Conservation (phyloP, 2,113 vertebrate species). For the Copsychus sechellarum region DNA sequence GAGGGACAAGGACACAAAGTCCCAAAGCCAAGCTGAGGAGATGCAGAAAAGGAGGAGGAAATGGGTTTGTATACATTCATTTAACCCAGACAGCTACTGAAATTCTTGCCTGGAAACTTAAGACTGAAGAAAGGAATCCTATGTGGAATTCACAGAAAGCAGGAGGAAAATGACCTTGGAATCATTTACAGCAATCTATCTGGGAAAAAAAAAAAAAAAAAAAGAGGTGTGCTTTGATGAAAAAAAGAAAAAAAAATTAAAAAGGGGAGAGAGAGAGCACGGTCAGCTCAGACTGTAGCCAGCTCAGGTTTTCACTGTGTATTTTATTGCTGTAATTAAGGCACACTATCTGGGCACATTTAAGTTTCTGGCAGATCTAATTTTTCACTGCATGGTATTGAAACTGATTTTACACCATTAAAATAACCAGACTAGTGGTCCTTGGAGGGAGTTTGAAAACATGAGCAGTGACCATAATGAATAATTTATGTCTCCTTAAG, state of each 20-base stretch:
- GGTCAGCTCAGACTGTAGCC: neutral
- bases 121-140: neutral
- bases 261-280: neutral
- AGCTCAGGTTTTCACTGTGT: neutral
- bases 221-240: neutral
- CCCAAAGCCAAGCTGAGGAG: neutral
- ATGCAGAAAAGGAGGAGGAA: neutral
- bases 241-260: neutral
- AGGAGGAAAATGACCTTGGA: neutral
- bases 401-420: neutral
- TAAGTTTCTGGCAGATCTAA: neutral
- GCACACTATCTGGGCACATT: neutral
- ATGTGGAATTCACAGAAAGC: neutral
- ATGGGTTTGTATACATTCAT: neutral
- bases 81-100: neutral
- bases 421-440: neutral
- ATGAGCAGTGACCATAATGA: neutral
- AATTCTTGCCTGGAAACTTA: neutral
- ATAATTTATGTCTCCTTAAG: neutral
- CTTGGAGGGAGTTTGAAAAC: slow-evolving; percentile 12
- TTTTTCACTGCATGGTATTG: neutral
- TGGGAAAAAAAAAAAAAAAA: neutral
- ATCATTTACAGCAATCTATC: neutral
- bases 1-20: neutral
- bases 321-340: neutral